phyloP scores from a whole-genome alignment of 2,797 vertebrate genomes.

The Sylvilagus floridanus region DNA sequence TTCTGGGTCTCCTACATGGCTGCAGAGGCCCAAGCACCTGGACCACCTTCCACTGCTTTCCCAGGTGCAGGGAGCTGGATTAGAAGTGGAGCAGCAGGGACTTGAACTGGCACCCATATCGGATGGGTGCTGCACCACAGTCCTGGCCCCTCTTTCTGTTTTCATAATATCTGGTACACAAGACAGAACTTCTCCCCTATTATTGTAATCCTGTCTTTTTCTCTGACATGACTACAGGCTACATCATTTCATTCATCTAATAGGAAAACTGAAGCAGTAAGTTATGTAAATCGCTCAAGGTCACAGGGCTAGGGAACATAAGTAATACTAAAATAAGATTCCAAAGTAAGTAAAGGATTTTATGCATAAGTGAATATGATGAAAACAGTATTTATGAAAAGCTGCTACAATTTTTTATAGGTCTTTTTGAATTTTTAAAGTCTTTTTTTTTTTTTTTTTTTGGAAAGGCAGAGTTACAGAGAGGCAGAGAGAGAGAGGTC shows the following conservation, averaged over 20 bases:
- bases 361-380: background rate
- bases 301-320: background rate
- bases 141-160: background rate
- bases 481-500: too few species aligned
- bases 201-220: background rate
- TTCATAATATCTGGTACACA: background rate
- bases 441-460: too few species aligned
- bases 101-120: too few species aligned
- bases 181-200: background rate
- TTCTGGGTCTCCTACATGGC: too few species aligned
- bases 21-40: too few species aligned
- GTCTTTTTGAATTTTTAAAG: too few species aligned
- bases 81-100: too few species aligned
- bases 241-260: background rate
- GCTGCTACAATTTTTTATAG: background rate
- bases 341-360: background rate
- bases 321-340: background rate
- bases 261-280: background rate
- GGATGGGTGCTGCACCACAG: too few species aligned
- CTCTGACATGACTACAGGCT: background rate
- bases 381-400: slow-evolving; percentile 15
- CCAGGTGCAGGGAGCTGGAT: too few species aligned
- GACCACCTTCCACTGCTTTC: too few species aligned
- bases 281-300: background rate
- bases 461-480: too few species aligned